phyloP scores from a whole-genome alignment of 2,797 vertebrate species.

The Mionectes olivaceus region DNA sequence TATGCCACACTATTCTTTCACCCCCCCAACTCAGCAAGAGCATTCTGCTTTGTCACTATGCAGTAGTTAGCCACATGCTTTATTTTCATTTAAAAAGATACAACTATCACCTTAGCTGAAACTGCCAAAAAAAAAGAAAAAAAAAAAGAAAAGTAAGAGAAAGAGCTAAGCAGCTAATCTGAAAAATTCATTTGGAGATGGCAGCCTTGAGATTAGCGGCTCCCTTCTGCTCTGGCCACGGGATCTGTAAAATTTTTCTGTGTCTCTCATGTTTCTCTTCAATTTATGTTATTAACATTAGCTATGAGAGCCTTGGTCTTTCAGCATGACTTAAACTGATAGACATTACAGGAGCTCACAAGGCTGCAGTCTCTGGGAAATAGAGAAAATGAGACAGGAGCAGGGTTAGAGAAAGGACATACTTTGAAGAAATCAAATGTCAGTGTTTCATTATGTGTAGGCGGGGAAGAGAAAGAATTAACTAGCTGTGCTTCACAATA shows the following conservation, averaged over 20 bases:
- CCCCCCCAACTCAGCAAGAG: background rate
- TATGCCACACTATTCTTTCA: background rate
- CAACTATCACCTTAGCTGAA: background rate
- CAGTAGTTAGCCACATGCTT: background rate
- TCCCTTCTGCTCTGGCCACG: background rate
- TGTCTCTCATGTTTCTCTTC: constrained; percentile 55
- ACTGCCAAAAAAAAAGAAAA: background rate
- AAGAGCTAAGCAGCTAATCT: background rate
- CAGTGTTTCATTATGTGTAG: constrained; percentile 28
- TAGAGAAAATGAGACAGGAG: background rate
- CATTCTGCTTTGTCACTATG: background rate
- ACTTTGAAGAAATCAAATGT: constrained; percentile 34
- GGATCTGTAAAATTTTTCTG: background rate
- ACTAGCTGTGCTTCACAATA: background rate
- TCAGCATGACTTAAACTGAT: background rate
- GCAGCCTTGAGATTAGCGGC: background rate
- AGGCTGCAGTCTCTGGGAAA: constrained; percentile 44
- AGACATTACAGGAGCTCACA: constrained; percentile 29
- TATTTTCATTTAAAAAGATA: background rate
- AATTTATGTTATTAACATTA: constrained; percentile 61
- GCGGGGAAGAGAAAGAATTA: constrained; percentile 9
- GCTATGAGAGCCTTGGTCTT: constrained; percentile 69
- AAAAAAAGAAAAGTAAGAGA: background rate
- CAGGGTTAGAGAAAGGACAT: constrained; percentile 54
- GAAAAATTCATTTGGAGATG: background rate